Conservation (phyloP, 2,888 invertebrate genomes). For the Mesoligia furuncula region DNA sequence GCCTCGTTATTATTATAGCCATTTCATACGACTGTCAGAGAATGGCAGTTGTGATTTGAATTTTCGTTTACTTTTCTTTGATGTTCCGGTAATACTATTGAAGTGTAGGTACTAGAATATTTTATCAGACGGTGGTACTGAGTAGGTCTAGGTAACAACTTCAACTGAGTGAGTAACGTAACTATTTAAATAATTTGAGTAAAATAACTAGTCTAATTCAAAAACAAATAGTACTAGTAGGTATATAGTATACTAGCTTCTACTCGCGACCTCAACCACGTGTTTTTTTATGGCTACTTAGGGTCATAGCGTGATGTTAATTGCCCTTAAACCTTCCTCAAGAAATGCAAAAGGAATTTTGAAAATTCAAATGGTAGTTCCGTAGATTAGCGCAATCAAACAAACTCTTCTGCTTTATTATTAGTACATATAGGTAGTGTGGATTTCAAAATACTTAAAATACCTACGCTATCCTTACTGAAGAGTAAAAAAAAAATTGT, state of each 20-base stretch:
- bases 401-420: too few relatives aligned
- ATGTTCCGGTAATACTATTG: not conserved
- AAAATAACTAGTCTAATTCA: too few relatives aligned
- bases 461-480: not conserved
- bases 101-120: not conserved
- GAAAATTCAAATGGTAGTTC: too few relatives aligned
- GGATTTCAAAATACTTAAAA: not conserved
- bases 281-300: too few relatives aligned
- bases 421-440: too few relatives aligned
- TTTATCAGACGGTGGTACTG: not conserved
- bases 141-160: not conserved
- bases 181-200: too few relatives aligned
- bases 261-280: too few relatives aligned
- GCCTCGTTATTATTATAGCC: not conserved
- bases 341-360: too few relatives aligned
- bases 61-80: not conserved
- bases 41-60: not conserved
- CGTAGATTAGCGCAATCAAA: too few relatives aligned
- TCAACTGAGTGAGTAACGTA: not conserved
- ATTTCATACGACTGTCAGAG: not conserved
- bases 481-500: not conserved
- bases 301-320: too few relatives aligned
- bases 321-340: too few relatives aligned
- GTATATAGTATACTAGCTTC: not conserved
- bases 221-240: too few relatives aligned